Base-by-base conservation (phyloP, 92 coral and sea anemone species). In the Palythoa heliodiscus region DNA sequence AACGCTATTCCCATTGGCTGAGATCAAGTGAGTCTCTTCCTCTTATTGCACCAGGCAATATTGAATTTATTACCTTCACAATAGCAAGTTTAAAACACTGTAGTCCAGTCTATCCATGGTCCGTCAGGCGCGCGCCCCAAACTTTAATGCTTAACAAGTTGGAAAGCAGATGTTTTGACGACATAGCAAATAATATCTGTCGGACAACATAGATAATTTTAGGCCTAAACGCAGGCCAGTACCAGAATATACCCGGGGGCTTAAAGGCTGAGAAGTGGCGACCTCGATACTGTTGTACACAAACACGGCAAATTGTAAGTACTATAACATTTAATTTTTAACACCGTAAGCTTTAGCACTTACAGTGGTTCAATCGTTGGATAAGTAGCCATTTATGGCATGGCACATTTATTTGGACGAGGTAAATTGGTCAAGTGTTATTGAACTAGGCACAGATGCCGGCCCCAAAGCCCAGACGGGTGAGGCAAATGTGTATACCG, bases 21-120 rank as follows among this genome's bases (percentile, higher is more conserved):
- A 66, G 15, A 12, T 29, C 5, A 80, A 80, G 75, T 47, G 75
- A 7, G 22, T 50, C 70, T 73, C 74, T 80, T 80, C 74, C 84
- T 80, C 84, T 80, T 47, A 66, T 80, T 80, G 84, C 57, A 80
- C 74, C 84, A 80, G 84, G 57, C 84, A 64, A 47, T 80, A 80
- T 80, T 80, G 84, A 80, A 80, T 80, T 80, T 80, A 67, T 80
- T 80, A 67, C 66, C 84, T 67, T 63, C 22, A 63, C 74, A 80
- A 79, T 63, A 57, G 10, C 75, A 66, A 80, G 47, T 64, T 80
- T 80, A 64, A 29, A 29, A 14, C 64, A 67, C 74, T 66, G 73
- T 37, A 43, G 63, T 80, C 84, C 84, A 80, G 74, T 80, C 84
- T 66, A 64, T 63, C 23, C 84, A 64, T 67, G 73, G 84, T 67